Evolutionary conservation across 2,113 vertebrate species (phyloP).

Genomic region (Coptodon bakossiorum): DNA sequence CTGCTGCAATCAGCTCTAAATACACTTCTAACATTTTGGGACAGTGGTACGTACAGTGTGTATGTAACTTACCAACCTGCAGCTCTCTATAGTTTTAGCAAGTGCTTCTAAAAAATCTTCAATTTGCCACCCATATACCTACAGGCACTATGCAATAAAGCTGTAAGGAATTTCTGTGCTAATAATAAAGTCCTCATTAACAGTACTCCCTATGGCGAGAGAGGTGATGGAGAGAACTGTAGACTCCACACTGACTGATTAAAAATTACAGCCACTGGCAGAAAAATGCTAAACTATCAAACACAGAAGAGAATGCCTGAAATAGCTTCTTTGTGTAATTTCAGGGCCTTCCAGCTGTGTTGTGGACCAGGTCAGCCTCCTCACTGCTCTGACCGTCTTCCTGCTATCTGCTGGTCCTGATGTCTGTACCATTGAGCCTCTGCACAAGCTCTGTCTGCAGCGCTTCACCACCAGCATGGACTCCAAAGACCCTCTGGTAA

Average conservation of each 20-base stretch:
- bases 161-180: not conserved
- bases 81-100: not conserved
- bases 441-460: conserved; percentile 77
- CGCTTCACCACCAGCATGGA: conserved; percentile 77
- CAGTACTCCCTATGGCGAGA: not conserved
- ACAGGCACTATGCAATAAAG: not conserved
- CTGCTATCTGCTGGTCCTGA: conserved; percentile 80
- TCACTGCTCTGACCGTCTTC: conserved; percentile 84
- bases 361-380: conserved; percentile 77
- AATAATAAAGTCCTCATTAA: not conserved
- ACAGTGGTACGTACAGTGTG: conserved; percentile 36
- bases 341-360: conserved; percentile 25
- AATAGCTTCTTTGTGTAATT: not conserved
- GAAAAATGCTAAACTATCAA: not conserved
- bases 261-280: not conserved
- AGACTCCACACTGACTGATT: not conserved
- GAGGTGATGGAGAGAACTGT: not conserved
- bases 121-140: not conserved
- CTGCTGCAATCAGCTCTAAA: conserved; percentile 79
- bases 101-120: not conserved
- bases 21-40: conserved; percentile 80
- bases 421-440: conserved; percentile 73
- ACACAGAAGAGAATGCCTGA: not conserved
- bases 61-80: not conserved
- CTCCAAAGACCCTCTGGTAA: conserved; percentile 83